phyloP scores from a whole-genome alignment of 2,113 vertebrate genomes.

The Nannobrachium achirus region DNA sequence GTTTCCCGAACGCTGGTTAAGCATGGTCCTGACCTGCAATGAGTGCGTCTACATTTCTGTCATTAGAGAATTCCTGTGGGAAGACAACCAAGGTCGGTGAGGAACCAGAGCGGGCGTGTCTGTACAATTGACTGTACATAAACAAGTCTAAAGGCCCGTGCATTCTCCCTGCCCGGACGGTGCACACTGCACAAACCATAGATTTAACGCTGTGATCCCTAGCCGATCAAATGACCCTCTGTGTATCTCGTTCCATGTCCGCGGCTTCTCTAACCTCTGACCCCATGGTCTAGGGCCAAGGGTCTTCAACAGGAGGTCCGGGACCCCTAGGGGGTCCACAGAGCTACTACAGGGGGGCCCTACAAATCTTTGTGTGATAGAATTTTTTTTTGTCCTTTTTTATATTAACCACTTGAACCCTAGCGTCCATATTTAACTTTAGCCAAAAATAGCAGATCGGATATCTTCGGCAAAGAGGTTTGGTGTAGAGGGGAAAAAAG shows the following conservation, averaged over 20 bases:
- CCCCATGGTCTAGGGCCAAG: not conserved
- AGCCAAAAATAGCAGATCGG: too few species aligned
- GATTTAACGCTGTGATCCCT: constrained; percentile 16
- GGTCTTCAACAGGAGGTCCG: too few species aligned
- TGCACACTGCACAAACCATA: not conserved
- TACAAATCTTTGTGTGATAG: too few species aligned
- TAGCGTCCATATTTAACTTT: too few species aligned
- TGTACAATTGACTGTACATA: too few species aligned
- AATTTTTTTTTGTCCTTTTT: too few species aligned
- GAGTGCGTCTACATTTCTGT: not conserved
- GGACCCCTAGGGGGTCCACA: too few species aligned
- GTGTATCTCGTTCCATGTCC: constrained; percentile 17
- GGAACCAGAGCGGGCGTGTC: not conserved
- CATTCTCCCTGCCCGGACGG: not conserved
- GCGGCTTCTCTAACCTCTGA: constrained; percentile 13
- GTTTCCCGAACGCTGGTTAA: not conserved
- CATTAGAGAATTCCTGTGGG: not conserved
- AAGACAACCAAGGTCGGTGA: constrained; percentile 21
- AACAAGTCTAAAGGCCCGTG: not conserved
- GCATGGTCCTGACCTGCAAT: not conserved
- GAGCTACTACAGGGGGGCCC: too few species aligned
- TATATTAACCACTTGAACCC: too few species aligned
- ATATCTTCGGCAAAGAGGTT: too few species aligned
- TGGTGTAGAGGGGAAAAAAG: too few species aligned
- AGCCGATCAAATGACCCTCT: constrained; percentile 12